Conservation (phyloP, 2,797 vertebrate species). For the Geotrypetes seraphini region DNA sequence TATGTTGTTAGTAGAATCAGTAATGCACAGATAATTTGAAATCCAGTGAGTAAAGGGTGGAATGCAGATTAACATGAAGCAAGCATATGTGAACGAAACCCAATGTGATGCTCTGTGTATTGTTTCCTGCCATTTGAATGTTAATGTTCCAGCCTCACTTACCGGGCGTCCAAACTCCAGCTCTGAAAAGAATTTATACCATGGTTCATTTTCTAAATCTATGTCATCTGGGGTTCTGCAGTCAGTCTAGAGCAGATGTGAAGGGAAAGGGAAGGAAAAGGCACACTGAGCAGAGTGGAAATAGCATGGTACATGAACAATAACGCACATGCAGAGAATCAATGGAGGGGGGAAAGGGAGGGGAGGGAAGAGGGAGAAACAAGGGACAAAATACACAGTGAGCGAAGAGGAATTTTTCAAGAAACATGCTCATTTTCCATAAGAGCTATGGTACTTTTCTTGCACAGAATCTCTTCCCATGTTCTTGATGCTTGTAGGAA, state of each 20-base stretch:
- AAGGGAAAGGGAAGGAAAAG: slow-evolving; percentile 63
- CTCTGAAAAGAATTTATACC: slow-evolving; percentile 99
- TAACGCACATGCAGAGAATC: slow-evolving; percentile 13
- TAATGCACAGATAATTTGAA: no score
- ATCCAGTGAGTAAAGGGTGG: no score
- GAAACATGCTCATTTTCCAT: no score
- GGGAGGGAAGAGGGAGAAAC: neutral
- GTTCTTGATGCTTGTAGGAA: no score
- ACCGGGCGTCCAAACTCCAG: slow-evolving; percentile 98
- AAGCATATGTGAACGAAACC: no score
- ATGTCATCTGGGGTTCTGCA: slow-evolving; percentile 85
- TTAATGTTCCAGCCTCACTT: slow-evolving; percentile 70
- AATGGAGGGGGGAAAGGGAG: neutral
- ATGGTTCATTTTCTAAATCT: slow-evolving; percentile 99
- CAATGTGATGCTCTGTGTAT: slow-evolving; percentile 10
- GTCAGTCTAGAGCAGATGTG: slow-evolving; percentile 78
- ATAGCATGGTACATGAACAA: slow-evolving; percentile 26
- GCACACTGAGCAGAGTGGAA: slow-evolving; percentile 52
- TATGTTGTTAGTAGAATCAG: no score
- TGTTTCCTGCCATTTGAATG: slow-evolving; percentile 30
- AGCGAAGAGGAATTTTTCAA: neutral
- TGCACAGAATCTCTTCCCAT: no score
- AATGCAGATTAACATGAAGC: no score
- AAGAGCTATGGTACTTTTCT: no score
- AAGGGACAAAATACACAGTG: slow-evolving; percentile 16